Conservation (phyloP, 2,888 invertebrate genomes). For the Aradus depressus region DNA sequence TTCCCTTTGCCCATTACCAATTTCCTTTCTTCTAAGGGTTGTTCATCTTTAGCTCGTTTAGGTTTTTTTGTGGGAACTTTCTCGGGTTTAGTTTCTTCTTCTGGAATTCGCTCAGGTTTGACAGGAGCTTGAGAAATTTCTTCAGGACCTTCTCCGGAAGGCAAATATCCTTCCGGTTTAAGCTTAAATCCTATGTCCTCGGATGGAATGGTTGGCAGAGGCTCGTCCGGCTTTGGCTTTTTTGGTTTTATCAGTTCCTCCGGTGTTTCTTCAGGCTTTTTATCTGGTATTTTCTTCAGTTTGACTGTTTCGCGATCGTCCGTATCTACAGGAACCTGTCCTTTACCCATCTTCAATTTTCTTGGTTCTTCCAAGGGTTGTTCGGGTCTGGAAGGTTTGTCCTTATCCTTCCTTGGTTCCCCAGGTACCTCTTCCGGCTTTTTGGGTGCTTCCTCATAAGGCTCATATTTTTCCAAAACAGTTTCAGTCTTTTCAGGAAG, state of each 20-base stretch:
- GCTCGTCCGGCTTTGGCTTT: constrained; percentile 31
- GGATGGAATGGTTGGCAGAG: constrained; percentile 31
- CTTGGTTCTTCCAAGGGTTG: constrained; percentile 39
- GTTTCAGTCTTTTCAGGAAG: constrained; percentile 29
- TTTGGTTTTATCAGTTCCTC: constrained; percentile 31
- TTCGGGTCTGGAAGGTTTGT: constrained; percentile 28
- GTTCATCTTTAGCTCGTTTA: constrained; percentile 22
- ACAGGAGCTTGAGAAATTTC: constrained; percentile 8
- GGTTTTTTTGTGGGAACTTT: constrained; percentile 18
- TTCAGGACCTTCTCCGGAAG: constrained; percentile 33
- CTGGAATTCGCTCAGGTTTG: constrained; percentile 14
- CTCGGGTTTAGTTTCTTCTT: constrained; percentile 5
- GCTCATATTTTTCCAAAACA: constrained; percentile 30
- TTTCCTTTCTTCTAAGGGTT: constrained; percentile 29
- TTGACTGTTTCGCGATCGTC: constrained; percentile 37
- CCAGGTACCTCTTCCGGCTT: constrained; percentile 36
- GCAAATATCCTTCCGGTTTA: constrained; percentile 30
- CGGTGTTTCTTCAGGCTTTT: constrained; percentile 35
- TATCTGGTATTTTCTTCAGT: constrained; percentile 43
- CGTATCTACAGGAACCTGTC: constrained; percentile 37
- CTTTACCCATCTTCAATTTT: constrained; percentile 42
- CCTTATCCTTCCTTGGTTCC: constrained; percentile 15
- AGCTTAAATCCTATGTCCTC: constrained; percentile 28
- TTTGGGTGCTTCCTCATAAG: constrained; percentile 25
- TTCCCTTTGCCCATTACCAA: constrained; percentile 29